phyloP scores from a whole-genome alignment of 37 sponge, comb jelly and placozoan genomes.

The Agelas oroides region DNA sequence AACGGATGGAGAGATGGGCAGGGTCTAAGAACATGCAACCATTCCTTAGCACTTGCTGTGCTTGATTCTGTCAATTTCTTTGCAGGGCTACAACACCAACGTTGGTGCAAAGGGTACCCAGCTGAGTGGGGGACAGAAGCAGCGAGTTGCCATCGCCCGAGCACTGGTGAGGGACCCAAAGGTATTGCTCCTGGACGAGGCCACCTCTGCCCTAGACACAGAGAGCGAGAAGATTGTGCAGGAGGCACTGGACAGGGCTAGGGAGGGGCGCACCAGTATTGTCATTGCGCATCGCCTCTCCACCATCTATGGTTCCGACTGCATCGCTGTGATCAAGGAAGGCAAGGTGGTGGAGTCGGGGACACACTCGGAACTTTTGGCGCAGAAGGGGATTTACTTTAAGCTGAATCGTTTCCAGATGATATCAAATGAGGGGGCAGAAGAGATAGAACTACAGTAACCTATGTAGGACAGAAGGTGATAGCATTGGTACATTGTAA shows the following conservation, averaged over 20 bases:
- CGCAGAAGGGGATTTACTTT: conserved; percentile 22
- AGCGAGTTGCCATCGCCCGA: conserved; percentile 76
- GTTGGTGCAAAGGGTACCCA: conserved; percentile 68
- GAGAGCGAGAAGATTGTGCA: conserved; percentile 88
- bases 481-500: no score
- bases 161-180: conserved; percentile 76
- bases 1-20: no score
- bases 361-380: conserved; percentile 66
- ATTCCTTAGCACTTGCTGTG: no score
- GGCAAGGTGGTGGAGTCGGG: conserved; percentile 70
- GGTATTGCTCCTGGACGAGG: conserved; percentile 78
- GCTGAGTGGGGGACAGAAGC: conserved; percentile 81
- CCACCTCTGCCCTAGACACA: conserved; percentile 77
- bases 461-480: no score
- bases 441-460: no score
- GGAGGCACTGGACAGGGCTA: conserved; percentile 82
- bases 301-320: conserved; percentile 78
- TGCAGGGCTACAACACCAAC: conserved; percentile 71
- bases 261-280: conserved; percentile 80
- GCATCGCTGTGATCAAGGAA: conserved; percentile 71
- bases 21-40: no score
- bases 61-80: no score
- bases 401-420: conserved; percentile 6
- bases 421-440: not conserved
- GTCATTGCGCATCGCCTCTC: conserved; percentile 88